These are phyloP conservation scores for Chelonus insularis DNA, from an alignment of 1,140 invertebrate species.

Conservation along the genomic window DNA sequence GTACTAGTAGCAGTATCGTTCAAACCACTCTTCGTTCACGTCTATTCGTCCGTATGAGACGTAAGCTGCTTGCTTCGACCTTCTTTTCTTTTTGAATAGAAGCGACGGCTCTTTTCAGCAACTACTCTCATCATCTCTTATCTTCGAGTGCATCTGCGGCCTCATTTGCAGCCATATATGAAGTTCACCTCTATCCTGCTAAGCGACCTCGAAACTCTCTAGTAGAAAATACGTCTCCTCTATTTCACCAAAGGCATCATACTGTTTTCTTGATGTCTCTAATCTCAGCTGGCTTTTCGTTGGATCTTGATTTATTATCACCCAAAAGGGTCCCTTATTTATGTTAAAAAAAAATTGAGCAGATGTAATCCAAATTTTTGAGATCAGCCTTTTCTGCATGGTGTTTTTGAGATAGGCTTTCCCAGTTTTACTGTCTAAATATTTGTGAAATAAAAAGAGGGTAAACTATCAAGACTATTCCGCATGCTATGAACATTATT, in stretches of 20 bases:
- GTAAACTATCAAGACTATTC: background rate
- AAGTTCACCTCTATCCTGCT: conserved; percentile 22
- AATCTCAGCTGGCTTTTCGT: conserved; percentile 27
- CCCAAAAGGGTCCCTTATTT: background rate
- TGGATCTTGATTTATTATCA: conserved; percentile 21
- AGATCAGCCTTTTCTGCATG: background rate
- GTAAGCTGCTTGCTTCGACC: conserved; percentile 17
- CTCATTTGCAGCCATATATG: conserved; percentile 50
- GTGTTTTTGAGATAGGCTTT: background rate
- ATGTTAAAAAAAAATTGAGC: background rate
- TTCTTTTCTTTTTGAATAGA: conserved; percentile 31
- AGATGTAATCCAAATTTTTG: background rate
- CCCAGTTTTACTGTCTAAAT: background rate
- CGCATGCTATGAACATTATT: background rate
- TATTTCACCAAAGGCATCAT: background rate
- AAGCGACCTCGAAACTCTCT: background rate
- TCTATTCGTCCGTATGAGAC: background rate
- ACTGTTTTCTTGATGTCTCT: conserved; percentile 11
- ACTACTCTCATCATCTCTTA: conserved; percentile 51
- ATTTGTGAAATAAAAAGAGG: background rate
- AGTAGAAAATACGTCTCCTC: background rate
- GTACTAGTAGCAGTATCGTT: background rate
- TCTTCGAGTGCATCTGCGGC: conserved; percentile 46
- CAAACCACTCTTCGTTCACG: too few relatives aligned
- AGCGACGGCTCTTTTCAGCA: conserved; percentile 49